Conservation (phyloP, 2,888 invertebrate genomes). For the Mamestra brassicae region DNA sequence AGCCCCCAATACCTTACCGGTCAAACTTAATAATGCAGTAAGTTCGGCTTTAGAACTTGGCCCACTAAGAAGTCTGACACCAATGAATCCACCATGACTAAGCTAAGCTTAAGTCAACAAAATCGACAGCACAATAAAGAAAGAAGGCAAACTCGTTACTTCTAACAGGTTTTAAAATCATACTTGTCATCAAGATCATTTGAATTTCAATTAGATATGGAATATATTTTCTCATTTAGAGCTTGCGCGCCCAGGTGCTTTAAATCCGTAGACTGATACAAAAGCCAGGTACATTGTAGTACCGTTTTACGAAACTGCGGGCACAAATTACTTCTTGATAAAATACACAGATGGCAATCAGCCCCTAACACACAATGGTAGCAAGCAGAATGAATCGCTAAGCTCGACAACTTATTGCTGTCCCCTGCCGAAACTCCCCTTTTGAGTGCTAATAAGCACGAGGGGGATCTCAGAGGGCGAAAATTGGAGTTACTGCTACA, state of each 20-base stretch:
- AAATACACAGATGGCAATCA: conserved; percentile 27
- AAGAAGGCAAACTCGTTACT: conserved; percentile 29
- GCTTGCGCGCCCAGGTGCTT: neutral
- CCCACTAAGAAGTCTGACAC: neutral
- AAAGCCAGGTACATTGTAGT: neutral
- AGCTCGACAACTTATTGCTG: conserved; percentile 14
- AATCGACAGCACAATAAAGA: conserved; percentile 25
- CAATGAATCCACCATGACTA: conserved; percentile 22
- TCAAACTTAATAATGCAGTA: too few relatives aligned
- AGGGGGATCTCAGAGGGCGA: conserved; percentile 40
- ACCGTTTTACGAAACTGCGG: neutral
- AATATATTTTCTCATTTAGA: conserved; percentile 1
- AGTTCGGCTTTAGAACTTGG: neutral
- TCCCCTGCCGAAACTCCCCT: conserved; percentile 47
- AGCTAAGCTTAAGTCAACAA: conserved; percentile 27
- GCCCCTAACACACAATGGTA: conserved; percentile 12
- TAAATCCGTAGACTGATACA: neutral
- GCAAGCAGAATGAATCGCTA: conserved; percentile 21
- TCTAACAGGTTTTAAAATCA: conserved; percentile 37
- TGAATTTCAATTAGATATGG: conserved; percentile 35
- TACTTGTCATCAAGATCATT: conserved; percentile 31
- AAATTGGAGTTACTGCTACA: conserved; percentile 14
- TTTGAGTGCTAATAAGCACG: conserved; percentile 17
- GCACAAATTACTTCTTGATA: conserved; percentile 6
- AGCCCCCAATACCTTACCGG: too few relatives aligned